phyloP scores from a whole-genome alignment of 1,140 invertebrate species.

The Orius insidiosus region DNA sequence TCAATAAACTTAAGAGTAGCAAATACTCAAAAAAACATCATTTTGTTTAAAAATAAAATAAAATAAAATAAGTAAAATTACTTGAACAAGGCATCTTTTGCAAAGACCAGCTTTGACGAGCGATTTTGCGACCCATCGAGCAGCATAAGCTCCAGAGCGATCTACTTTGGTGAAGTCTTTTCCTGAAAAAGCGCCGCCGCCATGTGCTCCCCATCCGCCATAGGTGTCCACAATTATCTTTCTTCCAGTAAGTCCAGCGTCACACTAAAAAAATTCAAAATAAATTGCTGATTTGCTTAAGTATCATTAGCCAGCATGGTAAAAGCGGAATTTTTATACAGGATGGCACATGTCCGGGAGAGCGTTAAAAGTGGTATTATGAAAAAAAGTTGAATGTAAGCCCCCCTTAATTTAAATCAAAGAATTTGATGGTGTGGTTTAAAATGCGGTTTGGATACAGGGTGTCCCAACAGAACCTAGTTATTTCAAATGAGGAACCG shows the following conservation, averaged over 20 bases:
- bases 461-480: too few relatives aligned
- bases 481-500: too few relatives aligned
- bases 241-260: slow-evolving; percentile 50
- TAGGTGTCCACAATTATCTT: slow-evolving; percentile 64
- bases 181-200: slow-evolving; percentile 53
- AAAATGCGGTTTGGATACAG: too few relatives aligned
- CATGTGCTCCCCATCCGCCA: slow-evolving; percentile 52
- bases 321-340: too few relatives aligned
- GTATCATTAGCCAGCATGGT: too few relatives aligned
- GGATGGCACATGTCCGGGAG: too few relatives aligned
- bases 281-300: too few relatives aligned
- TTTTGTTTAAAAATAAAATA: not conserved
- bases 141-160: slow-evolving; percentile 48
- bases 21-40: slow-evolving; percentile 7
- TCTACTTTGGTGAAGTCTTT: slow-evolving; percentile 48
- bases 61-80: slow-evolving; percentile 24
- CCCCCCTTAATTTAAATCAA: too few relatives aligned
- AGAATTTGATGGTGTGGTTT: too few relatives aligned
- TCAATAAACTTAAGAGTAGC: slow-evolving; percentile 6
- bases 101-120: slow-evolving; percentile 46
- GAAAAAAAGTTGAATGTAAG: too few relatives aligned
- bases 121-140: slow-evolving; percentile 51
- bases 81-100: slow-evolving; percentile 37
- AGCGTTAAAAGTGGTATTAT: too few relatives aligned
- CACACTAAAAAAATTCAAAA: slow-evolving; percentile 26